Base-by-base conservation (phyloP, 2,888 invertebrate species). In the Nebria brevicollis region DNA sequence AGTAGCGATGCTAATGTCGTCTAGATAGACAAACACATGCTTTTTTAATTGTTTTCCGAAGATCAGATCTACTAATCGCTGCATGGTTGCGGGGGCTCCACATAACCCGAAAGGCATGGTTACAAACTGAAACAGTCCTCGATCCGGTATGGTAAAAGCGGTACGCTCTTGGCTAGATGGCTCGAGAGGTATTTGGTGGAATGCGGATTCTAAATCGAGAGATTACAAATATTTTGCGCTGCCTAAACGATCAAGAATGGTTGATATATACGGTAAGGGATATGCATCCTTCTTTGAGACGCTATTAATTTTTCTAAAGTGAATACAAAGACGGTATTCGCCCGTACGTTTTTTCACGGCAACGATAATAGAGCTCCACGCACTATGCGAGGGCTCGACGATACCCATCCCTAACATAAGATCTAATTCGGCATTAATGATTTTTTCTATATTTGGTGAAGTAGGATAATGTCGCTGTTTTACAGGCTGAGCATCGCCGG, bases 311-410 rank as follows among this genome's bases (percentile, higher is more conserved):
- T 85, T 84, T 1, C 86, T 66, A 15, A 84, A 85, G 64, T 86
- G 86, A 0, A 87, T 77, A 66, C 86, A 86, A 1, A 86, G 83
- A 0, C 86, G 82, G 26, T 83, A 83, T 34, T 83, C 84, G 0
- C 84, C 85, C 1, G 84, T 77, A 1, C 84, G 82, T 73, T 86
- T 86, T 3, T 77, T 66, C 0, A 86, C 84, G 34, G 86, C 83
- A 0, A 85, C 84, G 6, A 86, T 84, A 1, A 85, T 85, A 2
- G 84, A 85, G 7, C 84, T 84, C 86, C 86, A 87, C 0, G 84
- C 82, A 42, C 85, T 86, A 0, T 82, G 76, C 0, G 85, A 85
- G 15, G 83, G 83, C 66, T 86, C 86, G 0, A 87, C 85, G 0
- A 87, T 84, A 2, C 84, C 85, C 1, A 83, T 66, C 1, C 70